Conservation (phyloP, 2,113 vertebrate genomes). For the Leucopsar rothschildi region DNA sequence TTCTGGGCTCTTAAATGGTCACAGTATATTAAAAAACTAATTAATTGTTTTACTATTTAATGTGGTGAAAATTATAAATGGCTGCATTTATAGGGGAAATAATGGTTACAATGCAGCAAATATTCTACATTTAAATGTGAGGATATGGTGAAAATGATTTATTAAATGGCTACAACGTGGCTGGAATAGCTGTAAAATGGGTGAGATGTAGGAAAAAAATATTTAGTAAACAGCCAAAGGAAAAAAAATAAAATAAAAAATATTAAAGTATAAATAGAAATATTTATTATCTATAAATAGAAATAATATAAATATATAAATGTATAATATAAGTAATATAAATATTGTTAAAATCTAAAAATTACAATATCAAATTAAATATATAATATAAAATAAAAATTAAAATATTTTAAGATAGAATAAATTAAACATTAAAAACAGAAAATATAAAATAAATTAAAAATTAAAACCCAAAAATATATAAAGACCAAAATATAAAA, state of each 20-base stretch:
- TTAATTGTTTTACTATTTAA: neutral
- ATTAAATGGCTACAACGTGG: accelerated
- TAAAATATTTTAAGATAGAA: too few species aligned
- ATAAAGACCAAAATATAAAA: too few species aligned
- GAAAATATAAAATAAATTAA: too few species aligned
- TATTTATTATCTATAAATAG: too few species aligned
- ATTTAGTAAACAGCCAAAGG: too few species aligned
- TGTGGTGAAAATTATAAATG: neutral
- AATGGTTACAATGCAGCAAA: neutral
- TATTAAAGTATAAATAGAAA: too few species aligned
- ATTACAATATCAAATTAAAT: too few species aligned
- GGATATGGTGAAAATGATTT: neutral
- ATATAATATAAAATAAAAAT: too few species aligned
- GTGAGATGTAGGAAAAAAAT: accelerated
- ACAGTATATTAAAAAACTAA: neutral
- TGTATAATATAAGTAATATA: too few species aligned
- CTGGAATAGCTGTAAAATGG: neutral
- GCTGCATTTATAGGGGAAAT: neutral
- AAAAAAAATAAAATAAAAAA: neutral
- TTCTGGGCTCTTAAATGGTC: neutral
- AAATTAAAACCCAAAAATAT: too few species aligned
- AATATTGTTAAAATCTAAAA: too few species aligned
- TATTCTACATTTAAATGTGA: neutral
- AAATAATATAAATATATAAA: neutral
- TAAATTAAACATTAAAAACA: too few species aligned